Conservation (phyloP, 2,113 vertebrate genomes). For the Nannobrachium achirus region DNA sequence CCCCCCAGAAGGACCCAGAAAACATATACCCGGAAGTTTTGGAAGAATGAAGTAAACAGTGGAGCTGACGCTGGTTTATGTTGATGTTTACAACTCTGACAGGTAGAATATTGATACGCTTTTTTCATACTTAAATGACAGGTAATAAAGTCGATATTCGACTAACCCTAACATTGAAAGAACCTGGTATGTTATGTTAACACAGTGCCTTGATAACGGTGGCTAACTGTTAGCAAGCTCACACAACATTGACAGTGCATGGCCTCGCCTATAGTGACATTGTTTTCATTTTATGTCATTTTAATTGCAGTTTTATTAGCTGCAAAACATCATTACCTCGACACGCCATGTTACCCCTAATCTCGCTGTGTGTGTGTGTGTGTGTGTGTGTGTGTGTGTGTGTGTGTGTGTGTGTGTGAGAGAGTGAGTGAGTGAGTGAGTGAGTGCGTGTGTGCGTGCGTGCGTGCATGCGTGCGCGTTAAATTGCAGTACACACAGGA, state of each 20-base stretch:
- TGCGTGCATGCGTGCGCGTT: too few species aligned
- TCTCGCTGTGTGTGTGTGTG: background rate
- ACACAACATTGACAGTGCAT: background rate
- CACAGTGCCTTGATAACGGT: conserved; percentile 16
- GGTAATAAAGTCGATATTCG: background rate
- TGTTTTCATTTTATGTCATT: too few species aligned
- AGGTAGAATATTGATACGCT: conserved; percentile 49
- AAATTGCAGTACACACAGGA: too few species aligned
- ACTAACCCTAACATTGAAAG: too few species aligned
- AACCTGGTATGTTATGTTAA: too few species aligned
- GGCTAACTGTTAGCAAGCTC: conserved; percentile 23
- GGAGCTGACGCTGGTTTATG: conserved; percentile 19
- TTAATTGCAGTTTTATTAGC: too few species aligned
- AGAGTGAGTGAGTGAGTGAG: too few species aligned
- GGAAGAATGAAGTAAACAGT: conserved; percentile 66
- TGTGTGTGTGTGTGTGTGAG: too few species aligned
- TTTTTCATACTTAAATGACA: background rate
- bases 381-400: background rate
- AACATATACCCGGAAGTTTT: conserved; percentile 54
- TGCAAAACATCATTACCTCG: too few species aligned
- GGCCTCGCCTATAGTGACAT: too few species aligned
- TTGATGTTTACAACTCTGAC: conserved; percentile 10
- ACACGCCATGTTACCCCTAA: too few species aligned
- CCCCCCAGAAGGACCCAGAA: conserved; percentile 57
- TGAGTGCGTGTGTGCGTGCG: background rate